Evolutionary conservation across 2,888 invertebrate genomes (phyloP).

Genomic region (Hemicrepidius hirtus): DNA sequence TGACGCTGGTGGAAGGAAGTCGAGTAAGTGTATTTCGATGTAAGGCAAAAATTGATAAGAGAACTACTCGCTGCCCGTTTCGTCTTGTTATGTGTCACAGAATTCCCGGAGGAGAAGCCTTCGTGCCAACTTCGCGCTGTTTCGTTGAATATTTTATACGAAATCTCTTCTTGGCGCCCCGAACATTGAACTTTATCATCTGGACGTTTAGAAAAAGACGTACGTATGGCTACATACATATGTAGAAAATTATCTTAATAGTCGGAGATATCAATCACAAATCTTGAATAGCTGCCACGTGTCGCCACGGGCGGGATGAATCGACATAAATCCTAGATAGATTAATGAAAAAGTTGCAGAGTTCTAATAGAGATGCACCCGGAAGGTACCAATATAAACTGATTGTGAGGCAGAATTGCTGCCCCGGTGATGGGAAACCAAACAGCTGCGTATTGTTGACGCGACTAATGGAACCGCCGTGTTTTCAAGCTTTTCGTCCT

Average conservation of each 20-base stretch:
- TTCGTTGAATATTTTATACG: slow-evolving; percentile 50
- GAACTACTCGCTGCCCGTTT: slow-evolving; percentile 51
- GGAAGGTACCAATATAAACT: slow-evolving; percentile 64
- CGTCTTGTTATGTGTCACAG: slow-evolving; percentile 50
- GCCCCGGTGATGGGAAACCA: slow-evolving; percentile 59
- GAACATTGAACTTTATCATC: slow-evolving; percentile 40
- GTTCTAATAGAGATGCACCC: slow-evolving; percentile 66
- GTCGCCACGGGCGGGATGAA: slow-evolving; percentile 78
- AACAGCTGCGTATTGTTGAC: slow-evolving; percentile 67
- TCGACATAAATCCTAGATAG: slow-evolving; percentile 64
- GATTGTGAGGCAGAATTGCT: slow-evolving; percentile 57
- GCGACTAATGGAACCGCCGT: slow-evolving; percentile 67
- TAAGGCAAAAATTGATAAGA: slow-evolving; percentile 53
- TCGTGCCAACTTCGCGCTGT: slow-evolving; percentile 47
- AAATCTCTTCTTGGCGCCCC: slow-evolving; percentile 46
- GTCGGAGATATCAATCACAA: slow-evolving; percentile 39
- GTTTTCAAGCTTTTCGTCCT: slow-evolving; percentile 62
- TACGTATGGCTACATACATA: not conserved
- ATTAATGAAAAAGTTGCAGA: slow-evolving; percentile 65
- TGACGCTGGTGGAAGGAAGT: slow-evolving; percentile 44
- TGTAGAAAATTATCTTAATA: slow-evolving; percentile 14
- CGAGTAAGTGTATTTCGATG: slow-evolving; percentile 52
- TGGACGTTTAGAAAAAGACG: slow-evolving; percentile 14
- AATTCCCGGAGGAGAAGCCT: slow-evolving; percentile 49
- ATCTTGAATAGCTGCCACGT: slow-evolving; percentile 62